Evolutionary conservation across 2,888 invertebrate genomes (phyloP).

Genomic region (Zygothrica quintamaculata): DNA sequence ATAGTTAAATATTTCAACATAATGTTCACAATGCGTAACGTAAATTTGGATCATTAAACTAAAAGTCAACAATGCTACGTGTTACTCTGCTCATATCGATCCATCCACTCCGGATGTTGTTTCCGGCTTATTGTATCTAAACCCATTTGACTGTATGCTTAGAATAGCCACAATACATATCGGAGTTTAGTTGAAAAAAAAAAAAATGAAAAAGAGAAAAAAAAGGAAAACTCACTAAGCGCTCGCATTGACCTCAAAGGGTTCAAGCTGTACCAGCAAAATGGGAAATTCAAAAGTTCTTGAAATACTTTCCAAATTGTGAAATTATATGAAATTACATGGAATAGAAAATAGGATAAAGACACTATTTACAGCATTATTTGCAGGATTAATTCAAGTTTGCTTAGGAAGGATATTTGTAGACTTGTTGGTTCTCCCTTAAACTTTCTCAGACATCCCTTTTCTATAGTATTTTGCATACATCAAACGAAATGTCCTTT

Average conservation of each 20-base stretch:
- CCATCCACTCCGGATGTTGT: conserved; percentile 82
- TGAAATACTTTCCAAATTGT: conserved; percentile 17
- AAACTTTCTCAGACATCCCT: too few species aligned
- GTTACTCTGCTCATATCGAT: conserved; percentile 75
- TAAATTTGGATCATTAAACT: conserved; percentile 78
- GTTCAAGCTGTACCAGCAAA: conserved; percentile 28
- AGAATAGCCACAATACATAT: conserved; percentile 60
- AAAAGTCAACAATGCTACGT: conserved; percentile 66
- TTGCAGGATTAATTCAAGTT: too few species aligned
- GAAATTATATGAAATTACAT: conserved; percentile 26
- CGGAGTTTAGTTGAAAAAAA: too few species aligned
- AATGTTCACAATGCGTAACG: conserved; percentile 81
- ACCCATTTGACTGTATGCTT: conserved; percentile 62
- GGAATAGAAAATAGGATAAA: neutral
- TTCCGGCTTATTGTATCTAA: conserved; percentile 82
- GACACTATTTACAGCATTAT: too few species aligned
- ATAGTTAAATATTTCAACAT: conserved; percentile 62
- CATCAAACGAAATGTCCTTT: neutral
- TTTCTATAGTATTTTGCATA: neutral
- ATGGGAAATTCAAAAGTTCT: conserved; percentile 6
- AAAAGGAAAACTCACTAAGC: conserved; percentile 41
- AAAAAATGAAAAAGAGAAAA: too few species aligned
- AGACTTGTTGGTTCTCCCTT: too few species aligned
- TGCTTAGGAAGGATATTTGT: too few species aligned
- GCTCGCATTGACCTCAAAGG: conserved; percentile 61